Percentiles rank a stretch among this genome's conserved stretches.
Conservation (phyloP, 2,888 invertebrate species). For the Plusia festucae region DNA sequence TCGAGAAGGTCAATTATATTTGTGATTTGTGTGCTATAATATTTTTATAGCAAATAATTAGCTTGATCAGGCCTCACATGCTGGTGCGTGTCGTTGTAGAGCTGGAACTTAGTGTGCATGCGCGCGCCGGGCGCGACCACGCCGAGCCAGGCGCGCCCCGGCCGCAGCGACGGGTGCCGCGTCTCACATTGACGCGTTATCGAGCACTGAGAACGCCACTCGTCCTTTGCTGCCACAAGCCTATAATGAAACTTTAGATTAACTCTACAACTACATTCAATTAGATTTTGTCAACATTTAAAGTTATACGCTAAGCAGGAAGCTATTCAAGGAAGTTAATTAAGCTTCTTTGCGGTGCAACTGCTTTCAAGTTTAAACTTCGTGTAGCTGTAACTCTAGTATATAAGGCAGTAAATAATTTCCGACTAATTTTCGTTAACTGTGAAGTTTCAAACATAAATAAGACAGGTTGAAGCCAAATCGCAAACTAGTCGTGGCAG, state of each 20-base stretch:
- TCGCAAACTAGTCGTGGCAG: conserved; percentile 14
- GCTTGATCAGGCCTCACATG: conserved; percentile 56
- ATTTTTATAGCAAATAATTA: no score
- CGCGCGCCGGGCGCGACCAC: conserved; percentile 66
- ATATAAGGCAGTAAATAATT: conserved; percentile 13
- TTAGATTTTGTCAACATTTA: conserved; percentile 9
- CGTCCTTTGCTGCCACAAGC: conserved; percentile 58
- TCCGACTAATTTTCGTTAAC: not conserved
- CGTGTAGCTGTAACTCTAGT: not conserved
- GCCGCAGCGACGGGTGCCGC: conserved; percentile 65
- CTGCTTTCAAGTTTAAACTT: conserved; percentile 11
- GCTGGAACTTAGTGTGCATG: conserved; percentile 52
- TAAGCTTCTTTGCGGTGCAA: conserved; percentile 27
- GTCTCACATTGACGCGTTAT: conserved; percentile 59
- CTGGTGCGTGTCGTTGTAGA: conserved; percentile 74
- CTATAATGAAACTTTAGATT: conserved; percentile 42
- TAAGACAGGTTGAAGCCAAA: conserved; percentile 7
- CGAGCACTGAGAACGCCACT: conserved; percentile 63
- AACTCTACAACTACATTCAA: not conserved
- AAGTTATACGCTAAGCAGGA: conserved; percentile 15
- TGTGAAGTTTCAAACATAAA: not conserved
- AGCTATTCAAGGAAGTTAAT: conserved; percentile 21
- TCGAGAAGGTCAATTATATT: not conserved
- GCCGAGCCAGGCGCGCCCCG: conserved; percentile 68
- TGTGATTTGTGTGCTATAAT: no score